Evolutionary conservation across 2,113 vertebrate genomes (phyloP), one percentile per base, ranked within the genome.

Genomic region (Platichthys stellatus): DNA sequence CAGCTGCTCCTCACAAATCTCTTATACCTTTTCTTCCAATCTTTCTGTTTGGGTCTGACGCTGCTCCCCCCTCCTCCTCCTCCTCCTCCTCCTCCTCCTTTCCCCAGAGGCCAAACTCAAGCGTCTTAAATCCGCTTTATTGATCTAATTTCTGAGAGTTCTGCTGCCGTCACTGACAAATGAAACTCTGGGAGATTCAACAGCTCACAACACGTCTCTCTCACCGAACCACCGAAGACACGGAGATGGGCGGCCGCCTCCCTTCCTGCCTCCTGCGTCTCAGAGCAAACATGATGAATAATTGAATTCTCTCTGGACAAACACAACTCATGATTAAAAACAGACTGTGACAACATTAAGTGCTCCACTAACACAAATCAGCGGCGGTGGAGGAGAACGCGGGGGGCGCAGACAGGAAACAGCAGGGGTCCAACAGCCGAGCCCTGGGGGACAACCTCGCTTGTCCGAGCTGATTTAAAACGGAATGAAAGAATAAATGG

Each of bases 281-380:
- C 21, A n/a, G 28, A 73, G 54, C 68, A 86, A 86, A 88, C 67
- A 80, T 6, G 28, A 71, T 72, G 57, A 84, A 83, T 85, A 88
- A 85, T 83, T 87, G 62, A 91, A 85, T 51, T 11, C 62, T 58
- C 70, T 74, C 74, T 70, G 78, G 65, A 84, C 84, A 86, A 91
- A 86, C 76, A 80, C 18, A 0, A 40, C 26, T 70, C 56, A 3
- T 72, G 74, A 88, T 86, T 86, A 63, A 83, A 83, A 86, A 80
- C 67, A 68, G 31, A 85, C 76, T 43, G 70, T 68, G 79, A 69
- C 83, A 86, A 83, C 63, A 81, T 69, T 70, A 73, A 69, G 58
- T 56, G 24, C 35, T 63, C 5, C 1, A 58, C 40, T 88, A 76
- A 77, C 56, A 71, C 60, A 43, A 76, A 83, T 67, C 63, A 35